These are phyloP conservation scores for Nomia melanderi DNA, from an alignment of 1,140 invertebrate species.

Conservation along the genomic window DNA sequence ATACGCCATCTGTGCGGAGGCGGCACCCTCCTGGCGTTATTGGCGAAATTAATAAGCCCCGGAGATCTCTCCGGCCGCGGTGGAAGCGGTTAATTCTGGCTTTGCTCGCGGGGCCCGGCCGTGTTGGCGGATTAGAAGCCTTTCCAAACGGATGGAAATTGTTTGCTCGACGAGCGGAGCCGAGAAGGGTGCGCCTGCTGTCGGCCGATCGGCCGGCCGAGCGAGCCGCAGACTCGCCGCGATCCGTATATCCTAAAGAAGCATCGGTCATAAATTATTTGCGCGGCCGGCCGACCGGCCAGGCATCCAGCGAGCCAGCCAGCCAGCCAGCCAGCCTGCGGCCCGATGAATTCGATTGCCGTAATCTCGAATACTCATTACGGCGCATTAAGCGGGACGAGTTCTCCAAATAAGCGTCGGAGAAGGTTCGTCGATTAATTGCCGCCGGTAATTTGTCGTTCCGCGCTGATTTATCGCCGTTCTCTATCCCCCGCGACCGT, in stretches of 20 bases:
- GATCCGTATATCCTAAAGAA: constrained; percentile 44
- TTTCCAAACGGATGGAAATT: constrained; percentile 67
- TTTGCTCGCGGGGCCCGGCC: constrained; percentile 11
- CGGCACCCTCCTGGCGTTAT: constrained; percentile 65
- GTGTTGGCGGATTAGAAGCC: constrained; percentile 63
- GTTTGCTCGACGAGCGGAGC: constrained; percentile 57
- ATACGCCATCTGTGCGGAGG: constrained; percentile 74
- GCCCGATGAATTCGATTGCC: constrained; percentile 50
- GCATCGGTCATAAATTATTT: constrained; percentile 50
- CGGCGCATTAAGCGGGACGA: constrained; percentile 48
- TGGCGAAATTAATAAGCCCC: constrained; percentile 78
- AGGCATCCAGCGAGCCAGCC: too few relatives aligned
- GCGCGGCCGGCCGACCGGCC: too few relatives aligned
- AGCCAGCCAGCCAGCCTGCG: too few relatives aligned
- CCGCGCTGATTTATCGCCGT: constrained; percentile 25
- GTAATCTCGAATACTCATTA: constrained; percentile 52
- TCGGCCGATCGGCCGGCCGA: background rate
- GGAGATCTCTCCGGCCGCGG: constrained; percentile 50
- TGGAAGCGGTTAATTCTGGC: constrained; percentile 73
- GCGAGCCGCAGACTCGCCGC: background rate
- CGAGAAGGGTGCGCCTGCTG: too few relatives aligned
- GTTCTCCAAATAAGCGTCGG: constrained; percentile 52
- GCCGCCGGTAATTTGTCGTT: constrained; percentile 57
- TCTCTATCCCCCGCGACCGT: constrained; percentile 13
- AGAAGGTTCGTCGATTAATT: constrained; percentile 47